Conservation (phyloP, 2,113 vertebrate genomes). For the Cairina moschata region DNA sequence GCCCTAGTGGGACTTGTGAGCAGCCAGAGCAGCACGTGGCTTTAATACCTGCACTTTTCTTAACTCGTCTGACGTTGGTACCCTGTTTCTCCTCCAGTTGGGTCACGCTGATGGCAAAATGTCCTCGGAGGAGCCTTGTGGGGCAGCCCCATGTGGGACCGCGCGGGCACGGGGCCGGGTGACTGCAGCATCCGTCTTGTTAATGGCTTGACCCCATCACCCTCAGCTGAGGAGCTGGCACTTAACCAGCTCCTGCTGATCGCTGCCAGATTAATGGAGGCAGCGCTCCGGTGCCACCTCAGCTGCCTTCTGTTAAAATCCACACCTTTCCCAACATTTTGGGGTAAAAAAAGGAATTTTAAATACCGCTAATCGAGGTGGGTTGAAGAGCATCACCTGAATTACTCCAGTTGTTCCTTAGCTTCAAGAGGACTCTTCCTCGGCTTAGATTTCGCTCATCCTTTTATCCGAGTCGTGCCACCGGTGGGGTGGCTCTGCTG, state of each 20-base stretch:
- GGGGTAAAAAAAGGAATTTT: neutral
- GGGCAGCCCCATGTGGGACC: neutral
- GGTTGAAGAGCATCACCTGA: neutral
- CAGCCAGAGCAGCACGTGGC: fast-evolving
- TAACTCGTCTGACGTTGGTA: neutral
- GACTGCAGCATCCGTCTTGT: neutral
- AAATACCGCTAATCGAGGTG: neutral
- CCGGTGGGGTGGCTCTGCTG: neutral
- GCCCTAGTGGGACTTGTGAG: neutral
- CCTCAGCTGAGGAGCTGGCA: neutral
- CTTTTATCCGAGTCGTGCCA: fast-evolving
- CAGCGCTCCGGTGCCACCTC: neutral
- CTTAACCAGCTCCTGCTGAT: neutral
- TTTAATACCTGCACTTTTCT: neutral
- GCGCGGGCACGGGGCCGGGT: neutral
- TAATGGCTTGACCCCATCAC: neutral
- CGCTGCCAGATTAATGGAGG: neutral
- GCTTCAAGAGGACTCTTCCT: neutral
- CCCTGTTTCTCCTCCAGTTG: neutral
- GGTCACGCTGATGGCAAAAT: neutral
- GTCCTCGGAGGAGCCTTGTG: fast-evolving
- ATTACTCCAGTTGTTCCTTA: neutral
- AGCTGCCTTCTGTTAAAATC: neutral
- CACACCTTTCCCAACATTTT: fast-evolving
- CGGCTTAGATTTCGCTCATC: neutral